Evolutionary conservation across 1,140 invertebrate genomes (phyloP).

Genomic region (Bombus soroeensis): DNA sequence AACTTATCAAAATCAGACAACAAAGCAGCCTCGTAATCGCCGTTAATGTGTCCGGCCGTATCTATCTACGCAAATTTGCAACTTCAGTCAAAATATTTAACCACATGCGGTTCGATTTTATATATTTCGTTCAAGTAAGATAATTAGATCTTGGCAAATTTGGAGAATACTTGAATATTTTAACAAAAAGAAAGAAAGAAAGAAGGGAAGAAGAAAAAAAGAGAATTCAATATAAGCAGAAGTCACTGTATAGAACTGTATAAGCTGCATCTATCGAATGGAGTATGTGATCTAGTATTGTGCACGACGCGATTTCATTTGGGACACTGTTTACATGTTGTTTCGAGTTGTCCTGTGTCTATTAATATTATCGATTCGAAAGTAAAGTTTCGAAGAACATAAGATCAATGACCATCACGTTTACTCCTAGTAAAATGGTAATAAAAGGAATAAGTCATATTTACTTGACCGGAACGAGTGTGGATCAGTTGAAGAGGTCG

Average conservation of each 20-base stretch:
- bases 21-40: constrained; percentile 15
- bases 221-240: background rate
- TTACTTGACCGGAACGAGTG: constrained; percentile 2
- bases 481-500: constrained; percentile 17
- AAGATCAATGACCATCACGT: constrained; percentile 33
- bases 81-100: background rate
- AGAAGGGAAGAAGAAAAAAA: no score
- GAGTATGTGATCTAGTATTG: background rate
- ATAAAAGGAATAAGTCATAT: constrained; percentile 5
- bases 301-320: background rate
- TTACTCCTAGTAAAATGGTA: background rate
- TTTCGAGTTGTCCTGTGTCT: background rate
- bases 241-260: background rate
- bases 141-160: background rate
- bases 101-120: no score
- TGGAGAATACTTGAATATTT: background rate
- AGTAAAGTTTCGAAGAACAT: background rate
- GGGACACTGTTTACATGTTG: background rate
- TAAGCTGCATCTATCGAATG: background rate
- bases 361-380: background rate
- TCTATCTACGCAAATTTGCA: background rate
- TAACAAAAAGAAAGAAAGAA: background rate
- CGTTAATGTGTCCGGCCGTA: background rate
- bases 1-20: constrained; percentile 22
- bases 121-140: background rate